Evolutionary conservation across 2,113 vertebrate species (phyloP).

Genomic region (Vanacampus margaritifer): DNA sequence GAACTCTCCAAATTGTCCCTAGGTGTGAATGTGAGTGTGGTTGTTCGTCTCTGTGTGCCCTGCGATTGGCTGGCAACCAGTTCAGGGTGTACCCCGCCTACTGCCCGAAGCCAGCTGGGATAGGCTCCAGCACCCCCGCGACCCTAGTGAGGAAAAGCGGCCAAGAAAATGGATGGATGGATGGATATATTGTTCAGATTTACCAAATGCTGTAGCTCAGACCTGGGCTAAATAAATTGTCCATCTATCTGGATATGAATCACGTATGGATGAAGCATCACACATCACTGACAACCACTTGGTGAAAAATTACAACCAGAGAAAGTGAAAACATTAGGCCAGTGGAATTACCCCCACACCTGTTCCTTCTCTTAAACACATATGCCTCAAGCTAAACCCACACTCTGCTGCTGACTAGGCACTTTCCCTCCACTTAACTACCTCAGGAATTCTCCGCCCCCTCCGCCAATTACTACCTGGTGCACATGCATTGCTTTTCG

Average conservation of each 20-base stretch:
- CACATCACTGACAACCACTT: background rate
- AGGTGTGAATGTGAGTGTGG: too few species aligned
- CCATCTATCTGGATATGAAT: background rate
- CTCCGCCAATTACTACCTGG: background rate
- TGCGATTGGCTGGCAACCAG: too few species aligned
- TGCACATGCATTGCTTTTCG: background rate
- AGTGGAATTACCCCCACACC: background rate
- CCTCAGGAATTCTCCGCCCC: background rate
- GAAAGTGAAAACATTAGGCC: background rate
- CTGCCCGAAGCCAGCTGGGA: too few species aligned
- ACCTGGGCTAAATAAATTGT: too few species aligned
- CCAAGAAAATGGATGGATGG: too few species aligned
- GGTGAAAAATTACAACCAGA: constrained; percentile 1
- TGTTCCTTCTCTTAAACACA: background rate
- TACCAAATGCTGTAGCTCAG: too few species aligned
- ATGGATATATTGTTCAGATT: too few species aligned
- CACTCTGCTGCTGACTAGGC: constrained; percentile 7
- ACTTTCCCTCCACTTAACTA: constrained; percentile 8
- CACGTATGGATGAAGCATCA: background rate
- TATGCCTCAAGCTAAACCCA: background rate
- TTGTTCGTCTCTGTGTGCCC: too few species aligned
- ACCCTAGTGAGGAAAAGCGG: too few species aligned
- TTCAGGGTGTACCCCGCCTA: too few species aligned
- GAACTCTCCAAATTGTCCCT: too few species aligned
- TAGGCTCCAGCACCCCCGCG: too few species aligned